Base-by-base conservation (phyloP, 1,140 invertebrate species). In the Bombus huntii region DNA sequence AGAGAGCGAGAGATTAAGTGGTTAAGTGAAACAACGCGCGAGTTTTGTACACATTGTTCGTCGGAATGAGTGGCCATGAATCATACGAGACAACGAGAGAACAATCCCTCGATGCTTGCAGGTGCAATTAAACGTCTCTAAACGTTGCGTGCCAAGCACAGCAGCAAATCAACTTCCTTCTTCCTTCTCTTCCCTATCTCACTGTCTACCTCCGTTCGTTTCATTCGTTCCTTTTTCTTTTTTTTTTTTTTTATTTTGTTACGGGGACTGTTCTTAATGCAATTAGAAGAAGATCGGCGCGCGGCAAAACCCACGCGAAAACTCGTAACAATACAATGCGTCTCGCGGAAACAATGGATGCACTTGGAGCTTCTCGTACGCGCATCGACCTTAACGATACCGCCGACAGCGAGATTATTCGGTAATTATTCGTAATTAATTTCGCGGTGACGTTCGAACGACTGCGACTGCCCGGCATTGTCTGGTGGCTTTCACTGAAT, bases 341-440 rank as follows among this genome's bases (percentile, higher is more conserved):
- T 74, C 86, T 79, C 74, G 80, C 78, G 87, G 87, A 76, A 82
- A 88, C 88, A 88, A 80, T 91, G 85, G 80, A 65, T 39, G 87
- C 81, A 42, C 75, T 57, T 86, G 44, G 65, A 68, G 65, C 73
- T 47, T 28, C 82, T 66, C 68, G 75, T 44, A 70, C 83, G 59
- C 62, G 81, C 86, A 37, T 47, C 74, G 85, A 81, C 79, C 89
- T 88, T 90, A 92, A 92, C 91, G 91, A 92, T 93, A 92, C 88
- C 79, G 84, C 87, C 89, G 77, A 78, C 81, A 88, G 83, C 86
- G 88, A 82, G 89, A 91, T 91, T 90, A 91, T 88, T 87, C 87
- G 89, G 91, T 94, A 94, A 94, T 94, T 94, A 94, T 93, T 93
- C 92, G 89, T 87, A 94, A 94, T 94, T 94, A 94, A 94, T 94